These are phyloP conservation scores for Lepeophtheirus nordmannii DNA, from an alignment of 2,888 invertebrate genomes.

Conservation along the genomic window DNA sequence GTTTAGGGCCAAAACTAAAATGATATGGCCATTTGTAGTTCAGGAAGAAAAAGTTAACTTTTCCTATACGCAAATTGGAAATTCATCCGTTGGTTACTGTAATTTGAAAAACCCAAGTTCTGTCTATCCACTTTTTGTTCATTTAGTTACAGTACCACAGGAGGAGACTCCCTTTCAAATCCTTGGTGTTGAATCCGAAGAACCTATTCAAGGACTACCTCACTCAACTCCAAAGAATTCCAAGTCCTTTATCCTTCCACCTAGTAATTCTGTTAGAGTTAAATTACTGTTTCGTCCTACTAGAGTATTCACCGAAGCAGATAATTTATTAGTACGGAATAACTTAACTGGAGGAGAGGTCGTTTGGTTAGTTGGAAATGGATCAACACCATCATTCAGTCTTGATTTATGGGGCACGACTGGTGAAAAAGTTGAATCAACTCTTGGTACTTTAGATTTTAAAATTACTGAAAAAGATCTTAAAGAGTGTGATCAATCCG, in stretches of 20 bases:
- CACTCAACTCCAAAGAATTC: neutral
- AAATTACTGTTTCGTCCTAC: constrained; percentile 7
- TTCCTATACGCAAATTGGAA: constrained; percentile 57
- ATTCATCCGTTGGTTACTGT: constrained; percentile 40
- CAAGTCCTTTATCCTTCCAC: constrained; percentile 7
- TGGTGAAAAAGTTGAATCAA: constrained; percentile 29
- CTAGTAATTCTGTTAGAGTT: neutral
- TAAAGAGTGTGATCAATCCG: constrained; percentile 37
- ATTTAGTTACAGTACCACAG: neutral
- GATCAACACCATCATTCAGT: constrained; percentile 69
- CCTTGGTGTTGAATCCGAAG: neutral
- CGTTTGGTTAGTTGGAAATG: constrained; percentile 62
- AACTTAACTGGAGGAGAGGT: constrained; percentile 83
- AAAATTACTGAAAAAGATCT: constrained; percentile 55
- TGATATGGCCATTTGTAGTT: constrained; percentile 49
- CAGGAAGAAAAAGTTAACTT: constrained; percentile 41
- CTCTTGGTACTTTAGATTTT: constrained; percentile 56
- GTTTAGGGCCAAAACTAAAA: constrained; percentile 48
- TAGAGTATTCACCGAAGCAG: neutral
- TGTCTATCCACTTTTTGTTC: neutral
- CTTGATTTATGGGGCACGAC: constrained; percentile 74
- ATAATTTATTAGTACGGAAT: constrained; percentile 45
- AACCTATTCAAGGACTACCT: neutral
- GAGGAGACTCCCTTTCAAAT: neutral
- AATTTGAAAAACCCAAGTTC: neutral